Evolutionary conservation across 2,113 vertebrate genomes (phyloP), one percentile per base, ranked within the genome.

Genomic region (Pholis gunnellus): DNA sequence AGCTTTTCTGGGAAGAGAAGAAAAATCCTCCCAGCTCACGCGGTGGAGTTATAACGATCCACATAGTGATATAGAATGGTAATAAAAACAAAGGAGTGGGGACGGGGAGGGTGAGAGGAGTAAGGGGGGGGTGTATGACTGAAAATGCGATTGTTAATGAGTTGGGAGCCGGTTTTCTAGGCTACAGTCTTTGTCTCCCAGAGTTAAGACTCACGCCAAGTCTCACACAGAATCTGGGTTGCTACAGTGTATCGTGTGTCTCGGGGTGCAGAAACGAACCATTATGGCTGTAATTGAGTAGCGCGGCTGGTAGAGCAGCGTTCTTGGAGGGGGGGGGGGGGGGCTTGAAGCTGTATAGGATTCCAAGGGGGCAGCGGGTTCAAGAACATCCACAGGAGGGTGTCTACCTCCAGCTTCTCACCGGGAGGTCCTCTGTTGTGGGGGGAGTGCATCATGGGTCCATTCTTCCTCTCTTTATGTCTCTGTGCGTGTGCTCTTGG

Each of bases 141-240:
- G 87, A 91, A 92, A 92, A 88, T 87, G 81, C 76, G 89, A 89
- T 90, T 75, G 89, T 88, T 92, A 92, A 93, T 89, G 92, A 94
- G 92, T 86, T 87, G 78, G 91, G 92, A 91, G 93, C 89, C 84
- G 72, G 70, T 89, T 94, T 94, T 91, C 81, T 82, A 74, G 86
- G 88, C 86, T 89, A 17, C 86, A 64, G 61, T 82, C 88, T 94
- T 95, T 94, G 89, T 94, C 91, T 93, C 85, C 88, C 79, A 29
- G 57, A 86, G 71, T 79, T 87, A 74, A 89, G 80, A 83, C 87
- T 90, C 83, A 73, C 63, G 92, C 92, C 92, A 94, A 93, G 84
- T 93, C 92, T 94, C 84, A 44, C 61, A 46, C 79, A 90, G 89
- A 93, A 92, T 93, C 92, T 93, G 93, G 90, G 90, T 91, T 91